Base-by-base conservation (phyloP, 37 sponge, comb jelly and placozoan genomes). In the Chondrosia reniformis region DNA sequence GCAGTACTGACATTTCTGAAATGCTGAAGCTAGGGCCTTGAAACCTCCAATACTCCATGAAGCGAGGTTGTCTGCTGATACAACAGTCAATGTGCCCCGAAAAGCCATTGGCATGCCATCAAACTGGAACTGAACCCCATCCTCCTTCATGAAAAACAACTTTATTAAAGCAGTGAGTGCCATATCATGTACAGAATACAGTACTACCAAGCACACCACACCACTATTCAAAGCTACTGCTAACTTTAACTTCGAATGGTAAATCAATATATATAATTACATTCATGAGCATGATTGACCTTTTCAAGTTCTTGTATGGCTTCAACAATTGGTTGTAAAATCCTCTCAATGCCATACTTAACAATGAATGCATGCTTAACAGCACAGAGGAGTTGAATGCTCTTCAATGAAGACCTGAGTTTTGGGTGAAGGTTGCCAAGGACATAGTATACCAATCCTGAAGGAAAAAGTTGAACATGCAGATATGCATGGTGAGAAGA, bases 11-110 rank as follows among this genome's bases (percentile, higher is more conserved):
- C 76, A 75, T 75, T 42, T 75, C 10, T 54, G 9, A 44, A 75
- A 75, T 46, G 76, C 46, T 46, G 76, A 75, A 25, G 76, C 46
- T 42, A 75, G 24, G 5, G 46, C 52, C 30, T 75, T 75, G 30
- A 46, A 75, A 28, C 76, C 76, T 31, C 76, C 76, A 7, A 75
- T 5, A 17, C 7, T 22, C 46, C 52, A 44, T 30, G 52, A 24
- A 75, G 76, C 76, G 9, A 44, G 43, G 46, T 75, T 75, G 27
- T 75, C 76, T 43, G 76, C 76, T 7, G 76, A 75, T 5, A 75
- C 6, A 4, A 42, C 7, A 4, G 76, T 75, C 28, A 75, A 32
- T 75, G 76, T 75, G 15, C 76, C 76, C 24, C 76, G 21, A 5
- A 75, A 75, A 12, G 12, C 19, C n/a, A 10, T 30, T 54, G n/a